Evolutionary conservation across 2,113 vertebrate genomes (phyloP), one percentile per base, ranked within the genome.

Genomic region (Reinhardtius hippoglossoides): DNA sequence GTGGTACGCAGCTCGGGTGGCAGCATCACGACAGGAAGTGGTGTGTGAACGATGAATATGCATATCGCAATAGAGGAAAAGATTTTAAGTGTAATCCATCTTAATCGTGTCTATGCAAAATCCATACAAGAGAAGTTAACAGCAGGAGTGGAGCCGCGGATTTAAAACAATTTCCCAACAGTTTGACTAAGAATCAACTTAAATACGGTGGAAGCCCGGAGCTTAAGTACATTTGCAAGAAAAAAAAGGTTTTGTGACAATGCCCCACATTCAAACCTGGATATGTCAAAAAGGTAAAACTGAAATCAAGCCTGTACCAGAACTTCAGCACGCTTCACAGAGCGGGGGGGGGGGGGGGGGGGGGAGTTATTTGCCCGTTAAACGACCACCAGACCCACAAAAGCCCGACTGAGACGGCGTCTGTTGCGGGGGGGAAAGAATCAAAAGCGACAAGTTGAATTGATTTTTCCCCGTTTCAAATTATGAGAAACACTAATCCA

Each of bases 81-180:
- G 63, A 59, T 78, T 60, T 31, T 67, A 37, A 76, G 58, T 18
- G 10, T 82, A 86, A 91, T 83, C 76, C 79, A 52, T 83, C 68
- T 74, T 76, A 81, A 70, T 81, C 48, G 3, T 5, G 81, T 73
- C 40, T 42, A 13, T 67, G 23, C 54, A 64, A 74, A 76, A 80
- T 67, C 44, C 76, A 64, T 54, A 80, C 68, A 72, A 68, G 75
- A 67, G 57, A 81, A 55, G 69, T 73, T 74, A 81, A 76, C 55
- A 44, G 18, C 54, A 46, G 67, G 5, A 58, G 23, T 2, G 42
- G 21, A 78, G 76, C 62, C n/a, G 20, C 37, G 65, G 67, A 57
- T 67, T 7, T 57, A 72, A 61, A 81, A 78, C 65, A 15, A 69
- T 42, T 71, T 77, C 70, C 13, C 21, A 50, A 13, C 37, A 56